A percentile compares a stretch with the other conserved stretches of the same genome.
These are phyloP conservation scores for Dasypogon diadema DNA, from an alignment of 2,888 invertebrate species.

Conservation along the genomic window DNA sequence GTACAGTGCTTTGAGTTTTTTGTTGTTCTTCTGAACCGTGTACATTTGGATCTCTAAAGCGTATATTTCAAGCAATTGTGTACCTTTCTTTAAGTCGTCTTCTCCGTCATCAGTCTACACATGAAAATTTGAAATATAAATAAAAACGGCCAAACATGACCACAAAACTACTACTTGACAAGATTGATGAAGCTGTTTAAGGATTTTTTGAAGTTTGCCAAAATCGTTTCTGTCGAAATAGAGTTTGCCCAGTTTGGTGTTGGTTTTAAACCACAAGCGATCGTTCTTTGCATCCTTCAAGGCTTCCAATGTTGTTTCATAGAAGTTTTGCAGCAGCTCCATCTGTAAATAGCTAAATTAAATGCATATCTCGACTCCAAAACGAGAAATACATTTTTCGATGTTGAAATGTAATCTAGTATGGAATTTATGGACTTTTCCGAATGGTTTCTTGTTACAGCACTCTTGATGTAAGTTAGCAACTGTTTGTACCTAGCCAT, in stretches of 20 bases:
- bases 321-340: constrained; percentile 97
- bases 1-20: constrained; percentile 94
- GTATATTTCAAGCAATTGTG: constrained; percentile 97
- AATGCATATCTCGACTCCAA: too few species aligned
- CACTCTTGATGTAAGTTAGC: constrained; percentile 98
- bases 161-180: constrained; percentile 80
- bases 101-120: constrained; percentile 95
- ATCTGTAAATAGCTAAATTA: constrained; percentile 73
- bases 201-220: constrained; percentile 92
- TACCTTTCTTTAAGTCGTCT: constrained; percentile 97
- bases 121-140: too few species aligned
- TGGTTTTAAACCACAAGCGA: constrained; percentile 99
- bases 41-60: constrained; percentile 99
- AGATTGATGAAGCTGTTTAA: constrained; percentile 96
- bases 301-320: constrained; percentile 95
- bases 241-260: constrained; percentile 97
- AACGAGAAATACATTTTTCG: constrained; percentile 98
- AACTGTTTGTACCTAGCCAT: constrained; percentile 95
- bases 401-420: constrained; percentile 98
- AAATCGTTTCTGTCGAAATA: constrained; percentile 98
- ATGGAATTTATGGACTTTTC: constrained; percentile 99
- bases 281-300: constrained; percentile 99
- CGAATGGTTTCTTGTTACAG: constrained; percentile 98
- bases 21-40: constrained; percentile 99
- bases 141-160: background rate